Evolutionary conservation across 1,140 invertebrate genomes (phyloP).

Genomic region (Heliconius nattereri): DNA sequence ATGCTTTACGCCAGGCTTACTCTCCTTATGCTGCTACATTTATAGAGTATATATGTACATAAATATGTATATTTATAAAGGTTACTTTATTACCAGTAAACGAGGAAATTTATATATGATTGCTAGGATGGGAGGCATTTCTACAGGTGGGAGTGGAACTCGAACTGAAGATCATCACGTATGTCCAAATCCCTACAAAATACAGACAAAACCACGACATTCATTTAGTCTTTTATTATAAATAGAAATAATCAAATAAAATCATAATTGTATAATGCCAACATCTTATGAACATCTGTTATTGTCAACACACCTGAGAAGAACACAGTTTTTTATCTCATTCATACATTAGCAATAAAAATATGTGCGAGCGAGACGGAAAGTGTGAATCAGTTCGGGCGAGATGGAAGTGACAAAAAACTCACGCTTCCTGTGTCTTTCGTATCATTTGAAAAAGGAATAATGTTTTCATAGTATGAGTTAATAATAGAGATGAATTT

Average conservation of each 20-base stretch:
- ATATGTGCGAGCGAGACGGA: slow-evolving; percentile 51
- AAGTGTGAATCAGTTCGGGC: slow-evolving; percentile 54
- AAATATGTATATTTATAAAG: too few species aligned
- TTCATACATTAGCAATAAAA: slow-evolving; percentile 35
- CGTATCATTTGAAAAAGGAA: slow-evolving; percentile 80
- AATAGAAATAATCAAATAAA: slow-evolving; percentile 78
- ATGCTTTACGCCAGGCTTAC: too few species aligned
- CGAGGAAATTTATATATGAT: too few species aligned
- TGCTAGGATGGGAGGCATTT: too few species aligned
- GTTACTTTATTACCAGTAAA: too few species aligned
- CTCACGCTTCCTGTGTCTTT: slow-evolving; percentile 80
- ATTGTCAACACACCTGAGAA: slow-evolving; percentile 79
- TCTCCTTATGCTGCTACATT: too few species aligned
- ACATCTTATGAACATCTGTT: slow-evolving; percentile 77
- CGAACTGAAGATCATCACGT: not conserved
- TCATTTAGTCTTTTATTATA: not conserved
- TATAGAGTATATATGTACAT: too few species aligned
- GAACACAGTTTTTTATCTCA: slow-evolving; percentile 46
- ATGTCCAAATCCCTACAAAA: not conserved
- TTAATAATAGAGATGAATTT: slow-evolving; percentile 39
- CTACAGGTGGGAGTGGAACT: not conserved
- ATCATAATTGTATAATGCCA: slow-evolving; percentile 79
- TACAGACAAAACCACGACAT: not conserved
- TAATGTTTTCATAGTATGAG: slow-evolving; percentile 66
- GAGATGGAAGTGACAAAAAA: slow-evolving; percentile 80